phyloP scores from a whole-genome alignment of 2,113 vertebrate genomes.

The Cettia cetti region DNA sequence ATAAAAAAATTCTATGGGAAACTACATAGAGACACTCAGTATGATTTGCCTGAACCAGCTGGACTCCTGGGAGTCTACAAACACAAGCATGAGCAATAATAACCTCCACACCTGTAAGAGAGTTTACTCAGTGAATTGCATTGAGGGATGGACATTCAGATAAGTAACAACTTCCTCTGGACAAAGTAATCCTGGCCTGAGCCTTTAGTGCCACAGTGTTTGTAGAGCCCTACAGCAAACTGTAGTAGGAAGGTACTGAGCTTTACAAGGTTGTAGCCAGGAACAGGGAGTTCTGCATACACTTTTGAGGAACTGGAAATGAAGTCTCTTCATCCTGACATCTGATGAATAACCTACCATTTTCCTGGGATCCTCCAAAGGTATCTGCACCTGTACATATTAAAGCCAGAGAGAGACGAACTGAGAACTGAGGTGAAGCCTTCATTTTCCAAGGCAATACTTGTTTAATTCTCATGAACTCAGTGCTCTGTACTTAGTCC shows the following conservation, averaged over 20 bases:
- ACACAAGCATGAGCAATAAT: not conserved
- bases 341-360: not conserved
- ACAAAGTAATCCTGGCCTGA: not conserved
- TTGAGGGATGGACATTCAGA: not conserved
- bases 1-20: not conserved
- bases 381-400: not conserved
- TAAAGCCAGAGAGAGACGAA: not conserved
- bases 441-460: not conserved
- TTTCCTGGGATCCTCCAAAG: not conserved
- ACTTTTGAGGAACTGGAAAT: not conserved
- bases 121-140: not conserved
- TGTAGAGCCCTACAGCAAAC: not conserved
- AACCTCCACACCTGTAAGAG: not conserved
- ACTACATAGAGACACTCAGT: not conserved
- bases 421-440: not conserved
- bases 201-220: not conserved
- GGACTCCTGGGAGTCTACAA: not conserved
- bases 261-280: not conserved
- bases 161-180: not conserved
- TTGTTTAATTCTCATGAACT: not conserved
- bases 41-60: not conserved
- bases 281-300: not conserved
- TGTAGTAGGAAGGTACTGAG: not conserved
- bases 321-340: not conserved
- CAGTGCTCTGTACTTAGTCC: not conserved